Evolutionary conservation across 2,797 vertebrate species (phyloP), one percentile per base, ranked within the genome.

Genomic region (Chloroceryle inda): DNA sequence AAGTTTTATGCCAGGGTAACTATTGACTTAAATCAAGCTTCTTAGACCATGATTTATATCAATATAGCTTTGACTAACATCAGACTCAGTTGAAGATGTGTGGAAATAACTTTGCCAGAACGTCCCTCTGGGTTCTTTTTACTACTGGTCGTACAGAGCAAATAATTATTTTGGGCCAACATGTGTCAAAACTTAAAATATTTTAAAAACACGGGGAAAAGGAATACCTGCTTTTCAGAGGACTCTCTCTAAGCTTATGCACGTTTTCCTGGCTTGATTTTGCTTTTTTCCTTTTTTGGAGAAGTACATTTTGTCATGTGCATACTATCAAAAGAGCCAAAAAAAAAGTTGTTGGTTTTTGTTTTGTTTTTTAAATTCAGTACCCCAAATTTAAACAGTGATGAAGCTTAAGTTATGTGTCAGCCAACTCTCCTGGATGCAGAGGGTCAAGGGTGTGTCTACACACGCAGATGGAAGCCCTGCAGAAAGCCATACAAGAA

Each of bases 11-110:
- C 82, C 87, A 93, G 87, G 77, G 90, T 96, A 96, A 96, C 79
- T 96, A 91, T 95, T 92, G 93, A 95, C 84, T 96, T 95, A 94
- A 96, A 88, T 89, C 85, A 81, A 92, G 77, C 80, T 94, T 42
- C 87, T 96, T 81, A 88, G 68, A 53, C 89, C 72, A 37, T 67
- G 89, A 94, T 96, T 94, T 96, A 94, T 66, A 85, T 86, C 82
- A 76, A 55, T 83, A 42, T 81, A 84, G 56, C 52, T 87, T 85
- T 86, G 86, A 94, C 83, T 90, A 89, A 80, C 86, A 88, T 96
- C 88, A 80, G 71, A 38, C 80, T 95, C 85, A 74, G 83, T 63
- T 82, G 85, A 94, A 94, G 80, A 87, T 95, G 47, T 93, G 72
- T 91, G 84, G 89, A 87, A 94, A 83, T 49, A 94, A 59, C 31